A percentile compares a stretch with the other conserved stretches of the same genome.
Conservation (phyloP, 2,797 vertebrate species). For the Sebastes trivittatus region DNA sequence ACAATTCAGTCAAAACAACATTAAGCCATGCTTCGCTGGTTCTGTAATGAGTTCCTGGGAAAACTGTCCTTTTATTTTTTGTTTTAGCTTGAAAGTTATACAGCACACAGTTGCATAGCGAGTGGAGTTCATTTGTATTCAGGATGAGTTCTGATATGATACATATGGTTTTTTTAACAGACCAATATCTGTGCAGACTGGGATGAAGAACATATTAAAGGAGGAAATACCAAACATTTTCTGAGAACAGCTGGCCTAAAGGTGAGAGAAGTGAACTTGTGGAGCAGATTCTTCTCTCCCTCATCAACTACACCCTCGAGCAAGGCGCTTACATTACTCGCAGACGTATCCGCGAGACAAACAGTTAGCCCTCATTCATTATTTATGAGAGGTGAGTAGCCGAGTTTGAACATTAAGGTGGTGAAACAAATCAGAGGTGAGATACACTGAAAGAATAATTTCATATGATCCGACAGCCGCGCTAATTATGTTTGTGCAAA, state of each 20-base stretch:
- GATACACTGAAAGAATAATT: neutral
- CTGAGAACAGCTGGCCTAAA: conserved; percentile 36
- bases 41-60: conserved; percentile 57
- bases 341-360: conserved; percentile 51
- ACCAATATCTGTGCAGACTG: conserved; percentile 15
- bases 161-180: neutral
- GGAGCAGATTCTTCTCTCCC: conserved; percentile 19
- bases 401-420: conserved; percentile 21
- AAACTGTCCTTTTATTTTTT: conserved; percentile 10
- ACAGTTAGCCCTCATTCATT: conserved; percentile 58
- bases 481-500: conserved; percentile 2
- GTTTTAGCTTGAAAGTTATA: conserved; percentile 36
- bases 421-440: conserved; percentile 31
- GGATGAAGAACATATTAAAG: conserved; percentile 21
- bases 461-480: neutral
- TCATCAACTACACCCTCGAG: conserved; percentile 42
- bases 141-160: conserved; percentile 19
- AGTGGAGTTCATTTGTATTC: conserved; percentile 51
- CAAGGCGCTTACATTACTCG: conserved; percentile 33
- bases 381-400: conserved; percentile 57
- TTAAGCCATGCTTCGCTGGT: conserved; percentile 46
- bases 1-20: conserved; percentile 71
- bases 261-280: conserved; percentile 18
- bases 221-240: conserved; percentile 29
- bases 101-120: neutral